Evolutionary conservation across 2,797 vertebrate species (phyloP), one percentile per base, ranked within the genome.

Genomic region (Orestias chungarensis): DNA sequence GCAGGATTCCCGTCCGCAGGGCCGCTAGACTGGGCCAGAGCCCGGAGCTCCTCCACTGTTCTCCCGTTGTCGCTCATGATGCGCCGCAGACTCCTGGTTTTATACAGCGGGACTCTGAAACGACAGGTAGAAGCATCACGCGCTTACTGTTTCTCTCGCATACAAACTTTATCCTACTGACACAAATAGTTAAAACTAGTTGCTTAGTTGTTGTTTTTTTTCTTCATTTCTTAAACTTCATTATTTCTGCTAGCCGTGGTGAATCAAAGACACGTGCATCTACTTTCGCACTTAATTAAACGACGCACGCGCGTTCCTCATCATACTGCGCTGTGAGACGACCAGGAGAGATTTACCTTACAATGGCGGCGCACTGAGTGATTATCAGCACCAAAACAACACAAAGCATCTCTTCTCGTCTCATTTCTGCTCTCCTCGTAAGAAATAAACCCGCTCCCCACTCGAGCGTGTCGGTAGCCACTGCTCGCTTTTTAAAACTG

Each of bases 41-140:
- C 71, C 49, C 67, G 84, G 0, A 96, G 81, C 66, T 94, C 86
- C 33, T 93, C 88, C 42, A 93, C 1, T 1, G 93, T 90, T 84
- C 82, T 79, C 1, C 91, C 87, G 25, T 77, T 90, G 74, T 95
- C 94, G 38, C 81, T 87, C 82, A 95, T 73, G 17, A 85, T 68
- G 38, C 92, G 91, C 1, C 86, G 92, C 18, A 89, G 47, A 2
- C 86, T 92, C 8, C 86, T 91, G 47, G 88, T 92, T 73, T 94
- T 94, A 64, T 81, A 78, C 25, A 97, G 93, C 3, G 96, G 95
- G 6, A 97, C 88, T 71, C 96, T 97, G 79, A 0, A 70, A 74
- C 0, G 31, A 71, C 6, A 4, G 0, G 1, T 8, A 14, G 4
- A 46, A 12, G 10, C 9, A 35, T 65, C 59, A 67, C 64, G 27